Conservation (phyloP, 2,113 vertebrate species). For the Syrmaticus mikado region DNA sequence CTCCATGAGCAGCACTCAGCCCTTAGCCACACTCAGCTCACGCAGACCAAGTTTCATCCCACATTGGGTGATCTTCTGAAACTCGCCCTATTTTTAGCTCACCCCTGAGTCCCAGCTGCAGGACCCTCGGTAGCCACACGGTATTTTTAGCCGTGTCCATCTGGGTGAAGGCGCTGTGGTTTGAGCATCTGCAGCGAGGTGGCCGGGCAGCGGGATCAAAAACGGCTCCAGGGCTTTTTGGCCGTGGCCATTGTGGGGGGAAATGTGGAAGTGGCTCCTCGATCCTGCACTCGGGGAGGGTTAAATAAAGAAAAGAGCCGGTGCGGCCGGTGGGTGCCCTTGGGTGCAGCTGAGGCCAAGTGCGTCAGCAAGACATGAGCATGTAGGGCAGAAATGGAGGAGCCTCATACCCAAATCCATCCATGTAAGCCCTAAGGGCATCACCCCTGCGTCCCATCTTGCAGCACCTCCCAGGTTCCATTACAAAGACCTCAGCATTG, state of each 20-base stretch:
- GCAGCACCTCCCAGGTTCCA: constrained; percentile 29
- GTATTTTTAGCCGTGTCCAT: constrained; percentile 35
- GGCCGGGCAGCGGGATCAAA: not conserved
- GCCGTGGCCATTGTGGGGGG: not conserved
- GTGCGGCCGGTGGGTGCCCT: not conserved
- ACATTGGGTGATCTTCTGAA: not conserved
- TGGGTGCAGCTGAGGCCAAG: not conserved
- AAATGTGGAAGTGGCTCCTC: constrained; percentile 57
- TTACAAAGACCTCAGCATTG: constrained; percentile 50
- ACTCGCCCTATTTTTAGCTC: not conserved
- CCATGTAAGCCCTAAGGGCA: rapidly evolving
- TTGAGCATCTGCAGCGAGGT: constrained; percentile 46
- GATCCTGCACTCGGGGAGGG: not conserved
- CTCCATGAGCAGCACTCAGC: not conserved
- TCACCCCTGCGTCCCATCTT: not conserved
- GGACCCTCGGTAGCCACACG: not conserved
- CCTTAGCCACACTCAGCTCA: rapidly evolving
- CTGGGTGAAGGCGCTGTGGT: not conserved
- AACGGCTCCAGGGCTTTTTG: not conserved
- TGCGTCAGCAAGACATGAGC: not conserved
- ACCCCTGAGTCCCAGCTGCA: not conserved
- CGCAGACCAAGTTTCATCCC: not conserved
- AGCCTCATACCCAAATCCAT: not conserved
- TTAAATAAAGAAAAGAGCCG: not conserved
- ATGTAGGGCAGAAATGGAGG: rapidly evolving